Evolutionary conservation across 2,113 vertebrate species (phyloP).

Genomic region (Elephas maximus): DNA sequence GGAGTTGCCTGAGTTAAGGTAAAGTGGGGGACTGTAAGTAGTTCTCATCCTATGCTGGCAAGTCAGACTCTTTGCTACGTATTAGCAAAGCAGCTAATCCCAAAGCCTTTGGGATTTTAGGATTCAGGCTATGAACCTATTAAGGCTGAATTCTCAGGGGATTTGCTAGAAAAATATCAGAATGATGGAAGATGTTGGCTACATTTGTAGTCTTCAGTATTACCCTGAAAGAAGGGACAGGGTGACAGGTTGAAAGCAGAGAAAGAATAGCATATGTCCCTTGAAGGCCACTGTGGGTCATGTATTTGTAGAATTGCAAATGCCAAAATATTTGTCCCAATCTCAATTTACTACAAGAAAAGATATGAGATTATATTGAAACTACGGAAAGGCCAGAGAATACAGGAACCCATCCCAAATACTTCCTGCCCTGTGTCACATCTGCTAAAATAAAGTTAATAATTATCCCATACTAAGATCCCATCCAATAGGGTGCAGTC

Average conservation of each 20-base stretch:
- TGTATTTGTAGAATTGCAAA: not conserved
- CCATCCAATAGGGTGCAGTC: not conserved
- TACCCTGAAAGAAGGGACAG: not conserved
- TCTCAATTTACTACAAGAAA: constrained; percentile 11
- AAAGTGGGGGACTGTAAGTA: not conserved
- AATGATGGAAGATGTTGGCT: not conserved
- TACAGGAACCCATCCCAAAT: not conserved
- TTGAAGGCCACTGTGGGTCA: not conserved
- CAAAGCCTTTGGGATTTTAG: not conserved
- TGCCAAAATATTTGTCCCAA: constrained; percentile 21
- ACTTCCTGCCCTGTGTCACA: not conserved
- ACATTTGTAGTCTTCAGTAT: not conserved
- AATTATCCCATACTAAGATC: not conserved
- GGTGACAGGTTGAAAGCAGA: constrained; percentile 12
- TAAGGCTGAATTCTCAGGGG: not conserved
- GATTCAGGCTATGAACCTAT: not conserved
- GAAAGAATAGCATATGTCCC: not conserved
- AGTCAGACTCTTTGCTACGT: not conserved
- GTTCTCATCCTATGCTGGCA: not conserved
- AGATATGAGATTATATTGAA: not conserved
- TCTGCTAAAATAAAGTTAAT: constrained; percentile 35
- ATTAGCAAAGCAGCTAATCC: not conserved
- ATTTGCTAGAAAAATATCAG: constrained; percentile 20
- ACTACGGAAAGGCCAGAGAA: not conserved
- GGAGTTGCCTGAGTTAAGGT: not conserved